Percentiles rank a stretch among this genome's conserved stretches.
Evolutionary conservation across 2,113 vertebrate species (phyloP).

Genomic region (Tragelaphus strepsiceros): DNA sequence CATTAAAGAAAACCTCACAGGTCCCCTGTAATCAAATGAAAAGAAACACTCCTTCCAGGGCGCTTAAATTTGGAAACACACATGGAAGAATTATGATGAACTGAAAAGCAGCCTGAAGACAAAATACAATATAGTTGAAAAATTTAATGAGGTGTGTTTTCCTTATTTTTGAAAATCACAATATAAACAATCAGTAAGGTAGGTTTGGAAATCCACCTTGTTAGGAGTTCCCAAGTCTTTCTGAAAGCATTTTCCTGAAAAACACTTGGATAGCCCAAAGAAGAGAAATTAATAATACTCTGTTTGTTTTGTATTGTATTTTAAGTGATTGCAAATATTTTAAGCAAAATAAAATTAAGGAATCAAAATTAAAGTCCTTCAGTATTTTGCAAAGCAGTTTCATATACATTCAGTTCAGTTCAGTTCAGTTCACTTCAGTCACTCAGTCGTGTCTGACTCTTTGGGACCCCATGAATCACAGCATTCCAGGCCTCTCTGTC

Average conservation of each 20-base stretch:
- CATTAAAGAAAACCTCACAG: not conserved
- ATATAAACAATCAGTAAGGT: not conserved
- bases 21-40: not conserved
- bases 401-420: not conserved
- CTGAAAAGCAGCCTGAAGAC: not conserved
- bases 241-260: not conserved
- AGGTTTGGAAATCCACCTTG: not conserved
- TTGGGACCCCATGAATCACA: too few relatives aligned
- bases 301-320: not conserved
- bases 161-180: not conserved
- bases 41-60: not conserved
- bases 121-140: not conserved
- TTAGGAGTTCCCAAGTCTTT: not conserved
- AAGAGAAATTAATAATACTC: not conserved
- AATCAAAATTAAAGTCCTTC: not conserved
- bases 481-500: too few relatives aligned
- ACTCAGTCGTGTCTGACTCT: too few relatives aligned
- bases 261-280: not conserved
- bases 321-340: not conserved
- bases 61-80: not conserved
- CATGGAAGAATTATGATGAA: not conserved
- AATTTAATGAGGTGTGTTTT: not conserved
- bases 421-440: too few relatives aligned
- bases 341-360: not conserved
- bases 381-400: not conserved